Base-by-base conservation (phyloP, 2,113 vertebrate species). In the Sinocyclocheilus anophthalmus region DNA sequence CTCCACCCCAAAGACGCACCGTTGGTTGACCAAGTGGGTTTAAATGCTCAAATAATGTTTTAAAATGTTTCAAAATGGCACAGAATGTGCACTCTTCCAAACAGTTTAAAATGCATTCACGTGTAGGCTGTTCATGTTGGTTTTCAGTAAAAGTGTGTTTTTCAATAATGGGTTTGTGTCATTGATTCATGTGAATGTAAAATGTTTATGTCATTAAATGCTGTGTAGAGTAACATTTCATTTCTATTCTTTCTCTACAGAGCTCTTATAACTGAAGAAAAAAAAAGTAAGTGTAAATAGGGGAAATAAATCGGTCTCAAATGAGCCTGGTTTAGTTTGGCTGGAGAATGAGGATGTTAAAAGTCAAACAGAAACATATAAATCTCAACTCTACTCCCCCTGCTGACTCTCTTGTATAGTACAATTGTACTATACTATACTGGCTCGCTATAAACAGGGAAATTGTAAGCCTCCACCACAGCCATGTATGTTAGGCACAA, bases 371-470 rank as follows among this genome's bases (percentile, higher is more conserved):
- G 45, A 53, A 76, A 76, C 3, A 1, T 26, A 73, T 53, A 76
- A 76, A 76, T 76, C 75, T 53, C 59, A 84, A 37, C 75, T 75
- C 7, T 72, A 85, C 87, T 85, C 84, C 87, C 84, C 79, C 79
- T 88, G 79, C 84, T 85, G 87, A 85, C 73, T n/a, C 39, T 83
- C 33, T 78, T 33, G 75, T 53, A 30, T 30, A 76, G 45, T 76
- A 76, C 75, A 75, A 48, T 45, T 75, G 10, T 18, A n/a, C n/a
- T n/a, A n/a, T n/a, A n/a, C n/a, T n/a, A n/a, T n/a, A n/a, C n/a
- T n/a, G n/a, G n/a, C 1, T 50, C 0, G 10, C 48, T 53, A 30
- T 53, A 76, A 53, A 18, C 0, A 1, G 24, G 75, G 9, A 30
- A 0, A 26, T 76, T 76, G 45, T 26, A 50, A 53, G 30, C 53